Percentiles rank a stretch among this genome's conserved stretches.
phyloP scores from a whole-genome alignment of 2,113 vertebrate genomes.

The Saguinus imperator region DNA sequence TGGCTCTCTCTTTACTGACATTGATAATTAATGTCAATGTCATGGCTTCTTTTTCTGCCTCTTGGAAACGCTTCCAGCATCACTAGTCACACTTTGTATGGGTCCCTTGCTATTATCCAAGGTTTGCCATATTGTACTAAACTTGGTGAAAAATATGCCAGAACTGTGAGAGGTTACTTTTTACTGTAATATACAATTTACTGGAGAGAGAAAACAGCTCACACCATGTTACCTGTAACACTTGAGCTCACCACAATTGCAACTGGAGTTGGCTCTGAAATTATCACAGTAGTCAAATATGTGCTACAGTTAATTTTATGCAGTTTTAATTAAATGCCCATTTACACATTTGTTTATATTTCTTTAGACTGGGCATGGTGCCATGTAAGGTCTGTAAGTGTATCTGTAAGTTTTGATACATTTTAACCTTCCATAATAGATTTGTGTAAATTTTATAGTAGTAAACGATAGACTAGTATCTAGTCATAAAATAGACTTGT shows the following conservation, averaged over 20 bases:
- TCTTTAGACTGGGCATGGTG: not conserved
- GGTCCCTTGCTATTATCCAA: not conserved
- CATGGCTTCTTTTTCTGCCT: not conserved
- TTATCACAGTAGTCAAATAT: not conserved
- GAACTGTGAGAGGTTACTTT: not conserved
- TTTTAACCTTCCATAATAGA: not conserved
- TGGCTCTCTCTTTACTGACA: not conserved
- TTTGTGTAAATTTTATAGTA: not conserved
- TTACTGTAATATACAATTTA: not conserved
- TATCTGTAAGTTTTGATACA: not conserved
- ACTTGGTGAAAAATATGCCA: not conserved
- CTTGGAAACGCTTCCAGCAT: not conserved
- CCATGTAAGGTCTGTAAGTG: not conserved
- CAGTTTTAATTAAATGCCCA: not conserved
- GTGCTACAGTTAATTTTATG: not conserved
- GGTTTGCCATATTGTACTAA: not conserved
- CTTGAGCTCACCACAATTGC: not conserved
- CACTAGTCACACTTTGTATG: not conserved
- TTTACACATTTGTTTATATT: not conserved
- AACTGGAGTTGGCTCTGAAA: not conserved
- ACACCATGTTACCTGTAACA: not conserved
- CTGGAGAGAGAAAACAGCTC: not conserved
- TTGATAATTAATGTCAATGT: not conserved
- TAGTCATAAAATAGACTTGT: not conserved
- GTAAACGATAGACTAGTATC: not conserved